Percentiles rank a stretch among this genome's conserved stretches.
phyloP scores from a whole-genome alignment of 1,140 invertebrate species.

The Asobara japonica region DNA sequence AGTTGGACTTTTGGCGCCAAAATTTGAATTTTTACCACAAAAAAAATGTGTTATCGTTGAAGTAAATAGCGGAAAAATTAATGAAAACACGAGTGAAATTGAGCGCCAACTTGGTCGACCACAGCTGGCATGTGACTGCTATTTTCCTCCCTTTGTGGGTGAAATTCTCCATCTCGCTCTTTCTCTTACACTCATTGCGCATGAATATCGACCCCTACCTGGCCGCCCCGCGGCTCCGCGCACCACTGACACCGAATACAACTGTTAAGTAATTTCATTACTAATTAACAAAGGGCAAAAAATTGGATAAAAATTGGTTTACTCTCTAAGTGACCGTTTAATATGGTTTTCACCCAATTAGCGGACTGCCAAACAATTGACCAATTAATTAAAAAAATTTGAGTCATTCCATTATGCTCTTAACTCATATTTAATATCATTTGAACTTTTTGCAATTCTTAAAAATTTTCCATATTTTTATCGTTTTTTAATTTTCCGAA shows the following conservation, averaged over 20 bases:
- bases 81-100: background rate
- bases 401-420: background rate
- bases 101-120: conserved; percentile 27
- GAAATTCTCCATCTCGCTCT: conserved; percentile 16
- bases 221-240: background rate
- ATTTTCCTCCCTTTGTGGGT: conserved; percentile 21
- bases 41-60: no score
- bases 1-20: no score
- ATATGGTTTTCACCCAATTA: background rate
- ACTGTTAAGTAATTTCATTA: background rate
- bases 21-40: no score
- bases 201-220: conserved; percentile 54
- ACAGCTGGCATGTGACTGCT: conserved; percentile 55
- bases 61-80: no score
- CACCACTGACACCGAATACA: conserved; percentile 9
- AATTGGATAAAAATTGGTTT: background rate
- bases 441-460: no score
- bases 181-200: conserved; percentile 20
- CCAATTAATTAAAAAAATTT: no score
- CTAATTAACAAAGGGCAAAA: background rate
- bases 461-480: no score
- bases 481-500: no score
- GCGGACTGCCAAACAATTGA: no score
- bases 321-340: no score
- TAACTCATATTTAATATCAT: no score